Evolutionary conservation across 2,888 invertebrate genomes (phyloP).

Genomic region (Drosophila mimetica): DNA sequence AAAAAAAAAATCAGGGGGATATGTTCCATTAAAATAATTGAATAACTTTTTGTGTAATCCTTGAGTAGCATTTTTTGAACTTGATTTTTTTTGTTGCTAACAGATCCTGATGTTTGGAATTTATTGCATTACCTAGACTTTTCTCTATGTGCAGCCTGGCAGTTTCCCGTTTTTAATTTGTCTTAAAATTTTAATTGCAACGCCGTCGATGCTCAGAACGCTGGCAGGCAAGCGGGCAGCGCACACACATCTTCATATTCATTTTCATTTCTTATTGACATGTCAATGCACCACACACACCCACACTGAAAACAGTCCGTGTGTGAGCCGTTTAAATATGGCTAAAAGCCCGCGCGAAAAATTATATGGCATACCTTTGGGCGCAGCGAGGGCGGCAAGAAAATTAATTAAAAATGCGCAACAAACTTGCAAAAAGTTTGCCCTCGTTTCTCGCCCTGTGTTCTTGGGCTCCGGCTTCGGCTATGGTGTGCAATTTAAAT

Average conservation of each 20-base stretch:
- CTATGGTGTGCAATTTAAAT: conserved; percentile 46
- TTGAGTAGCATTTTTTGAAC: too few relatives aligned
- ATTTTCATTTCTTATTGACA: conserved; percentile 69
- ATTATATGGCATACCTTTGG: conserved; percentile 42
- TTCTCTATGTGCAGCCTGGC: conserved; percentile 9
- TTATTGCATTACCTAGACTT: neutral
- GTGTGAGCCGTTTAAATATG: conserved; percentile 43
- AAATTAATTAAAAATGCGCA: conserved; percentile 58
- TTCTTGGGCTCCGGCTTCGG: conserved; percentile 2
- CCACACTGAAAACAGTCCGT: neutral
- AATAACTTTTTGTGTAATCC: too few relatives aligned
- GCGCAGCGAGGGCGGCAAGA: conserved; percentile 30
- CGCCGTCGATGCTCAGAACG: conserved; percentile 38
- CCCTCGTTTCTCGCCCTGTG: conserved; percentile 25
- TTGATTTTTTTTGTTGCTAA: too few relatives aligned
- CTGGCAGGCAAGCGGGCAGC: conserved; percentile 25
- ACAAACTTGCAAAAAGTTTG: conserved; percentile 44
- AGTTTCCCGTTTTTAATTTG: conserved; percentile 69
- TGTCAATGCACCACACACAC: conserved; percentile 58
- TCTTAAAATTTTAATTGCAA: conserved; percentile 76
- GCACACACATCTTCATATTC: conserved; percentile 11
- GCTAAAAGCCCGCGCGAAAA: conserved; percentile 45
- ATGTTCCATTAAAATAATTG: too few relatives aligned
- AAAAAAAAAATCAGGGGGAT: neutral
- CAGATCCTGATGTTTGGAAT: too few relatives aligned